These are phyloP conservation scores for Pituophis catenifer DNA, from an alignment of 2,113 vertebrate species.

Conservation along the genomic window DNA sequence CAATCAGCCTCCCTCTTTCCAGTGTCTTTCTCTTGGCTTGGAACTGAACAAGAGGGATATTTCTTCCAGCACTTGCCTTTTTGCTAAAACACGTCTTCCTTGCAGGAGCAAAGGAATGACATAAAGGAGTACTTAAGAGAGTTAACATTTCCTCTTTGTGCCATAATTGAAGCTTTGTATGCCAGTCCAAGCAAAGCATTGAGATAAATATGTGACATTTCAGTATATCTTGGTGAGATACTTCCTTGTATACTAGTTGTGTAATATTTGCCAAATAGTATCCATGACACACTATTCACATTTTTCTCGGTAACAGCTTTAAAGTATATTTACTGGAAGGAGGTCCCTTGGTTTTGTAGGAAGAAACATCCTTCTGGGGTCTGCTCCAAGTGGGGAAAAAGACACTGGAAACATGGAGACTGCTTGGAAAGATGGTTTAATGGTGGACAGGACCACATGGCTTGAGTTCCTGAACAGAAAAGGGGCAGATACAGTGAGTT, in stretches of 20 bases:
- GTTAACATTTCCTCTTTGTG: not conserved
- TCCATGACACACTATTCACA: not conserved
- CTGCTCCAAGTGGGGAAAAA: too few species aligned
- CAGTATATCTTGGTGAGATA: not conserved
- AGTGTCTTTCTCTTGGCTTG: too few species aligned
- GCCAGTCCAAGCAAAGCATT: not conserved
- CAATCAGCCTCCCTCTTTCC: too few species aligned
- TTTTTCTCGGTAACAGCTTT: not conserved
- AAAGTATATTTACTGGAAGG: conserved; percentile 22
- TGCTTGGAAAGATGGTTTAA: too few species aligned
- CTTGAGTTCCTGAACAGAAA: too few species aligned
- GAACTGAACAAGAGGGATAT: too few species aligned
- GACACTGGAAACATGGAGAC: too few species aligned
- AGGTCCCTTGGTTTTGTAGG: too few species aligned
- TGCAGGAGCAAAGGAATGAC: not conserved
- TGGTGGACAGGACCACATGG: too few species aligned
- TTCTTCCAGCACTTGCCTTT: too few species aligned
- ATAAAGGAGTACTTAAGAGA: not conserved
- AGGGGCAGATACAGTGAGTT: too few species aligned
- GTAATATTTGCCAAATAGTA: not conserved
- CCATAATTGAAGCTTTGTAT: not conserved
- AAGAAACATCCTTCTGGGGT: too few species aligned
- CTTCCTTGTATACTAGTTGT: not conserved
- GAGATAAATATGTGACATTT: not conserved
- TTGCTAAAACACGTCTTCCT: not conserved